A percentile compares a stretch with the other conserved stretches of the same genome.
Evolutionary conservation across 1,140 invertebrate species (phyloP).

Genomic region (Drosophila rhopaloa): DNA sequence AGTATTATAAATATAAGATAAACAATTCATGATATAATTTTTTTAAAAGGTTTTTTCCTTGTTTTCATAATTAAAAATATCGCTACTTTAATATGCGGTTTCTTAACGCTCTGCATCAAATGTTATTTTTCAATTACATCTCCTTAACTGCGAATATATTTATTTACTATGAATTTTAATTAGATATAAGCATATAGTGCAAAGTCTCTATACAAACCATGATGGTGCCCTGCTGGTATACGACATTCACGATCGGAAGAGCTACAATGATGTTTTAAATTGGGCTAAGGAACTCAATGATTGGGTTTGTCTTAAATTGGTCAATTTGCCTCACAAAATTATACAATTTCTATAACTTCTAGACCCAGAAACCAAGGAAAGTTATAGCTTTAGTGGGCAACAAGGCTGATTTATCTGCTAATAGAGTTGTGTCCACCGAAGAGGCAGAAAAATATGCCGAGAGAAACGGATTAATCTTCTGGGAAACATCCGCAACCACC

Average conservation of each 20-base stretch:
- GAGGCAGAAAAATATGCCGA: slow-evolving; percentile 35
- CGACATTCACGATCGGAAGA: slow-evolving; percentile 43
- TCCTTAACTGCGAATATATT: too few species aligned
- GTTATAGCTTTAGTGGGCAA: slow-evolving; percentile 44
- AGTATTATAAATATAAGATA: not conserved
- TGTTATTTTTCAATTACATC: too few species aligned
- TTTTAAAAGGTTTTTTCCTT: too few species aligned
- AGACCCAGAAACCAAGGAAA: not conserved
- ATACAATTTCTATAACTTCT: not conserved
- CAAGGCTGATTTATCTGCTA: slow-evolving; percentile 24
- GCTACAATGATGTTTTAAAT: slow-evolving; percentile 18
- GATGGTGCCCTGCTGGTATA: slow-evolving; percentile 47
- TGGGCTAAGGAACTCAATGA: slow-evolving; percentile 32
- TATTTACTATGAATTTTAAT: not conserved
- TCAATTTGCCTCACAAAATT: not conserved
- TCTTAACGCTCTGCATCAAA: too few species aligned
- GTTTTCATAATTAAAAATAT: too few species aligned
- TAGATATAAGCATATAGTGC: slow-evolving; percentile 39
- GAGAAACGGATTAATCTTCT: slow-evolving; percentile 23
- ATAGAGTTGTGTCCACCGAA: slow-evolving; percentile 4
- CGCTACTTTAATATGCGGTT: too few species aligned
- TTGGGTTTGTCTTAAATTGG: not conserved
- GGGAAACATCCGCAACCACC: slow-evolving; percentile 40
- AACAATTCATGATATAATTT: too few species aligned
- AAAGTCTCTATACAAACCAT: slow-evolving; percentile 12